Evolutionary conservation across 2,113 vertebrate species (phyloP).

Genomic region (Oreotrochilus melanogaster): DNA sequence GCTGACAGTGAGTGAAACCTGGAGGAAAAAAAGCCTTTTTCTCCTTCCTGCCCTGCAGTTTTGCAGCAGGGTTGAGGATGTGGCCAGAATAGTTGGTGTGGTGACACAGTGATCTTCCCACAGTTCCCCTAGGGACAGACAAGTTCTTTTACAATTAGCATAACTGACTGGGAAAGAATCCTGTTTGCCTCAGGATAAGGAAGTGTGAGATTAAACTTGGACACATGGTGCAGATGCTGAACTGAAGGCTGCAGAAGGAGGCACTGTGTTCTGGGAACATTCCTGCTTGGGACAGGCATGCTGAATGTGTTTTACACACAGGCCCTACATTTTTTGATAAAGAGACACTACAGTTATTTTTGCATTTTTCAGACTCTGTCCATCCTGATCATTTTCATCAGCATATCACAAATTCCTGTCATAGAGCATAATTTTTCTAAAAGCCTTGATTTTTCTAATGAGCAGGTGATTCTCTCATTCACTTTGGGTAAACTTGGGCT

Average conservation of each 20-base stretch:
- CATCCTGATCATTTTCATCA: not conserved
- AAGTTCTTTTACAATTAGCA: conserved; percentile 25
- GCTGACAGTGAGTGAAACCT: not conserved
- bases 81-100: not conserved
- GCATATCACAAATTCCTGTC: not conserved
- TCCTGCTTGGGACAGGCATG: not conserved
- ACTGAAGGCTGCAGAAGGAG: not conserved
- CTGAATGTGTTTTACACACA: fast-evolving
- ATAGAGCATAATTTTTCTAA: not conserved
- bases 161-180: conserved; percentile 62
- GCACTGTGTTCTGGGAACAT: not conserved
- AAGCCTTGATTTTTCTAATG: fast-evolving
- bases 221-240: not conserved
- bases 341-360: not conserved
- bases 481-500: not conserved
- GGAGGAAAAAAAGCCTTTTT: not conserved
- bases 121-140: conserved; percentile 36
- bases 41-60: not conserved
- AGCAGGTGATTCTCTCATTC: not conserved
- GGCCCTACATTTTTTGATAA: not conserved
- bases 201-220: conserved; percentile 38
- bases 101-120: not conserved
- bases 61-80: not conserved
- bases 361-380: not conserved
- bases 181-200: conserved; percentile 5